These are phyloP conservation scores for Leptinotarsa undecemlineata DNA, from an alignment of 1,140 invertebrate genomes.

Conservation along the genomic window DNA sequence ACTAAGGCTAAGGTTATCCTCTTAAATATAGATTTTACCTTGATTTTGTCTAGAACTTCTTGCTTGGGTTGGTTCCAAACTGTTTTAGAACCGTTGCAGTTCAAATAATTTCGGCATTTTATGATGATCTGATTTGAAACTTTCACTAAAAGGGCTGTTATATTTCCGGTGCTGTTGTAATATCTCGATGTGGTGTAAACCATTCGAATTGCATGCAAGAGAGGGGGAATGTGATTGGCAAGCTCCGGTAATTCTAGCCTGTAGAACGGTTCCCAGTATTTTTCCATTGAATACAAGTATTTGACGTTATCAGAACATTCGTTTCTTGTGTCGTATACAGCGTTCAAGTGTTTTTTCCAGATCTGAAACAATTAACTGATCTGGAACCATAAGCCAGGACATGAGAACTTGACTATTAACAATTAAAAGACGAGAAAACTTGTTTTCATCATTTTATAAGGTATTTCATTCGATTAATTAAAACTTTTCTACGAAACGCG, in stretches of 20 bases:
- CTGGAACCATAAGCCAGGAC: neutral
- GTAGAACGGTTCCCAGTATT: slow-evolving; percentile 84
- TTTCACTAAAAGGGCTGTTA: slow-evolving; percentile 78
- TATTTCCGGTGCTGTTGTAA: slow-evolving; percentile 79
- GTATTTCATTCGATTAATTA: too few relatives aligned
- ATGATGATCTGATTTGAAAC: slow-evolving; percentile 79
- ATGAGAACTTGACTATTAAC: too few relatives aligned
- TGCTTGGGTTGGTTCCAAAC: slow-evolving; percentile 73
- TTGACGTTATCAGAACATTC: slow-evolving; percentile 88
- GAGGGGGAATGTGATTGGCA: slow-evolving; percentile 67
- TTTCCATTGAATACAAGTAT: slow-evolving; percentile 84
- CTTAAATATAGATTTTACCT: slow-evolving; percentile 56
- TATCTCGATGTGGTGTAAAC: slow-evolving; percentile 85
- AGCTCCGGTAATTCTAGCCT: slow-evolving; percentile 73
- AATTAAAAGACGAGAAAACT: too few relatives aligned
- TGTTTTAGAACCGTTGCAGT: slow-evolving; percentile 64
- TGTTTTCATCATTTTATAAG: too few relatives aligned
- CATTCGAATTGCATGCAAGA: slow-evolving; percentile 78
- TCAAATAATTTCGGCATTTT: slow-evolving; percentile 71
- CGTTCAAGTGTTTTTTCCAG: slow-evolving; percentile 76
- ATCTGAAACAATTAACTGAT: slow-evolving; percentile 58
- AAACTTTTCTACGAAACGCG: too few relatives aligned
- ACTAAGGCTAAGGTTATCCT: too few relatives aligned
- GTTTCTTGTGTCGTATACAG: slow-evolving; percentile 74
- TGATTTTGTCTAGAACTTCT: slow-evolving; percentile 71